Base-by-base conservation (phyloP, 2,797 vertebrate species). In the Chiroxiphia lanceolata region DNA sequence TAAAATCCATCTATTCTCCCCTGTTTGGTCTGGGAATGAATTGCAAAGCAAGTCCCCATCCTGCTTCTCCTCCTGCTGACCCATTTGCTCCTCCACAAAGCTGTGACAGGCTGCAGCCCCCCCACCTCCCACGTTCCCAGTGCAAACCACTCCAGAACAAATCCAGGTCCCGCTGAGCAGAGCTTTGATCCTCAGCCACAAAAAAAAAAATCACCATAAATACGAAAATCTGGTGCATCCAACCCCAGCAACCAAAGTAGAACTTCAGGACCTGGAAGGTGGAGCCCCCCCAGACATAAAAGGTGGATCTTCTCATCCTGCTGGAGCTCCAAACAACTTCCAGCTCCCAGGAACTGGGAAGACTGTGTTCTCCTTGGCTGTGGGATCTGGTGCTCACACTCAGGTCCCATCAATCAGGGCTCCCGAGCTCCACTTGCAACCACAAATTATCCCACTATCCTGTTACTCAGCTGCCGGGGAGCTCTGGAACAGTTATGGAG, bases 141-240 rank as follows among this genome's bases (percentile, higher is more conserved):
- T 1, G 36, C n/a, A 81, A 87, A 74, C 61, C 23, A 16, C 59
- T 69, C 16, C 74, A 19, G 53, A 33, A 84, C 60, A 40, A 31
- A 54, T 26, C 72, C 29, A 3, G 0, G 1, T 45, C 63, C 42
- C 3, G 1, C 38, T 3, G 8, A 74, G 79, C n/a, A 48, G 13
- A 83, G 51, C 31, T 82, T 50, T n/a, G 20, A 23, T 8, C 8
- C 33, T 40, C n/a, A 59, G 26, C 31, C 14, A 1, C 86, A 54
- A 50, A n/a, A 40, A 40, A 40, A 26, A 77, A 72, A 71, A 72
- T 14, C 38, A 40, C 19, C 38, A 4, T 2, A 7, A 4, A 1
- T 4, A 7, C 5, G 13, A 74, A 74, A 77, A 71, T 2, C 3
- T 3, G 34, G 38, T 47, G 11, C 6, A 0, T 4, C 11, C 45